A percentile compares a stretch with the other conserved stretches of the same genome.
phyloP scores from a whole-genome alignment of 2,888 invertebrate species.

The Idaea dimidiata region DNA sequence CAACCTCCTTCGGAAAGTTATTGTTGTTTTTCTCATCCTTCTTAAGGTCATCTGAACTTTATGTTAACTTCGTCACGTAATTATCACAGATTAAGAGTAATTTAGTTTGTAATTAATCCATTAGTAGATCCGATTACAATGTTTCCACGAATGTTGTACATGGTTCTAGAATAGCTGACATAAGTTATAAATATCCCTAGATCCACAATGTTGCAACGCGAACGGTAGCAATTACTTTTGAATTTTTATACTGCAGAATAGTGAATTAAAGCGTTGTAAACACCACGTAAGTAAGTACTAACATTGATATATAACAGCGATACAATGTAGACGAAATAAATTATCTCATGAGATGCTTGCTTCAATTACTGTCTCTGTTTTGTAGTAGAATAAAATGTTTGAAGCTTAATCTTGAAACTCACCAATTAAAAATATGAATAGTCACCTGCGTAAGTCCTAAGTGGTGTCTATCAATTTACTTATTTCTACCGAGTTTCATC shows the following conservation, averaged over 20 bases:
- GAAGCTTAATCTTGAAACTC: too few species aligned
- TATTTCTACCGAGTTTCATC: too few species aligned
- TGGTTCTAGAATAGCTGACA: background rate
- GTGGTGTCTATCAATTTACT: too few species aligned
- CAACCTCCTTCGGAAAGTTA: background rate
- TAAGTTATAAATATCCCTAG: background rate
- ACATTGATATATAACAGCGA: background rate
- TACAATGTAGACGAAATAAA: background rate
- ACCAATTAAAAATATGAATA: too few species aligned
- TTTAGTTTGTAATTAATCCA: constrained; percentile 17
- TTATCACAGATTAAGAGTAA: constrained; percentile 7
- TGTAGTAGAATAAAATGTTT: background rate
- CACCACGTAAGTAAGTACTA: background rate
- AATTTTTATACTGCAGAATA: background rate
- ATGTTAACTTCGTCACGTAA: constrained; percentile 15
- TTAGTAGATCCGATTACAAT: constrained; percentile 14
- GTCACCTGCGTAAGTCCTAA: too few species aligned
- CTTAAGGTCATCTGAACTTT: constrained; percentile 1
- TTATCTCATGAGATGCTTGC: background rate
- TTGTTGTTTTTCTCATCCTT: background rate
- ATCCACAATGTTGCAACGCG: background rate
- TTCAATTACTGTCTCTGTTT: background rate
- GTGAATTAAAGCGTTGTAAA: background rate
- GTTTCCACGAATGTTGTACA: constrained; percentile 8
- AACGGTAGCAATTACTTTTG: background rate